Base-by-base conservation (phyloP, 2,113 vertebrate genomes). In the Chauna torquata region DNA sequence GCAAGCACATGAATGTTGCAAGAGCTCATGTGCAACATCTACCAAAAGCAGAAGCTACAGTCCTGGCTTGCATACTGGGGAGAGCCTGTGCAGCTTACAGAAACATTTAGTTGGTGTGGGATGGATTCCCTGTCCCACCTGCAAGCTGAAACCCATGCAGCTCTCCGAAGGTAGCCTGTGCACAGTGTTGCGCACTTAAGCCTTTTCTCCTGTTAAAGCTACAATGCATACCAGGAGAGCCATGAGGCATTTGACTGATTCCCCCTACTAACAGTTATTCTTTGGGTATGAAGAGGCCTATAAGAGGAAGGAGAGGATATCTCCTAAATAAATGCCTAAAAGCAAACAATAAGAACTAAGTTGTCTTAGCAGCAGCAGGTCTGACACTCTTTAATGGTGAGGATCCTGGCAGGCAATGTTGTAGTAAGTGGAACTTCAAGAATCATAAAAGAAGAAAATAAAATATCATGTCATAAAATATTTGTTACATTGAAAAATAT, bases 261-360 rank as follows among this genome's bases (percentile, higher is more conserved):
- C 11, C 3, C 19, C 12, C 6, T 81, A 44, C 36, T 86, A 1
- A 0, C 32, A 0, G 0, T 77, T 88, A 76, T 28, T 54, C 2
- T 16, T 13, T 57, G 44, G 15, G 30, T 69, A 62, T 42, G 17
- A 58, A 84, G 34, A 72, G 3, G 14, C 15, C 54, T 77, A 5
- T 50, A 65, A 27, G 5, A 68, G 6, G 6, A 55, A 20, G 38
- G 40, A 86, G 30, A 81, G 11, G 49, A 2, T 45, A 62, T 32
- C 17, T 81, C 24, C 64, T 83, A 81, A 95, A 75, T 24, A 20
- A 82, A 74, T 49, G 10, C 23, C 10, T 70, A 40, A 86, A 92
- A 77, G 44, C 57, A 94, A 52, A 55, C 9, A 50, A 19, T 40
- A 58, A 82, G 45, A 87, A 66, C 58, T 20, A 40, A 49, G 49